A percentile compares a stretch with the other conserved stretches of the same genome.
These are phyloP conservation scores for Axinella damicornis DNA, from an alignment of 37 sponge, comb jelly and placozoan species.

Conservation along the genomic window DNA sequence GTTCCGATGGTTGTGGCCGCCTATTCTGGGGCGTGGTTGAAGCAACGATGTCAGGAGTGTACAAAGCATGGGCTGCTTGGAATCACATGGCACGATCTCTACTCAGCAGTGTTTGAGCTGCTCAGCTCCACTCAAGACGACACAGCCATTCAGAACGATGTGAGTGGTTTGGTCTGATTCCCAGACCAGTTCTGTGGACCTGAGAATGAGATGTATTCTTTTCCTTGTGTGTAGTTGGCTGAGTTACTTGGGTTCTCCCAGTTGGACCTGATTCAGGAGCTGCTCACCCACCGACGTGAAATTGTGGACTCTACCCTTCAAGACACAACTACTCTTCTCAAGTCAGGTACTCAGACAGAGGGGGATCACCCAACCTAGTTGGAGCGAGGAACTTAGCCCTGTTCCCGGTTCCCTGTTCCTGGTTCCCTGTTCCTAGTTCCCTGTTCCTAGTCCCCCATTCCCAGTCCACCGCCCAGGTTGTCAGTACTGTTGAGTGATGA, in stretches of 20 bases:
- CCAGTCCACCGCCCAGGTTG: too few species aligned
- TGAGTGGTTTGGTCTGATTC: constrained; percentile 17
- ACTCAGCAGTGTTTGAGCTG: constrained; percentile 63
- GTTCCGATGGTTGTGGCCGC: background rate
- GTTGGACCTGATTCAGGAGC: constrained; percentile 84
- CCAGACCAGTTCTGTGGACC: too few species aligned
- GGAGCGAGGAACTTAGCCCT: too few species aligned
- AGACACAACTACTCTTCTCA: constrained; percentile 4
- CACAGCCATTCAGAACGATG: constrained; percentile 63
- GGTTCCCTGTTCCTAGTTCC: too few species aligned
- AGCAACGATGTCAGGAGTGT: constrained; percentile 45
- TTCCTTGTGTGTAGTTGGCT: constrained; percentile 86
- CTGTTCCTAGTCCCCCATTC: too few species aligned
- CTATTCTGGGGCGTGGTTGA: constrained; percentile 58
- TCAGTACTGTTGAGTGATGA: too few species aligned
- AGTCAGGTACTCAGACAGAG: constrained; percentile 5
- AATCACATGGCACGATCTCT: constrained; percentile 58
- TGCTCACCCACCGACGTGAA: constrained; percentile 61
- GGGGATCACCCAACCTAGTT: too few species aligned
- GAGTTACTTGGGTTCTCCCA: constrained; percentile 86
- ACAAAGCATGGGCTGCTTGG: constrained; percentile 3
- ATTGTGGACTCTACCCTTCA: constrained; percentile 72
- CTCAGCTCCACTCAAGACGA: constrained; percentile 57
- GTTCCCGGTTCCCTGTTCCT: too few species aligned
- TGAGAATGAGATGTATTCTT: too few species aligned